Percentiles rank a stretch among this genome's conserved stretches.
Evolutionary conservation across 1,140 invertebrate species (phyloP).

Genomic region (Drosophila lowei): DNA sequence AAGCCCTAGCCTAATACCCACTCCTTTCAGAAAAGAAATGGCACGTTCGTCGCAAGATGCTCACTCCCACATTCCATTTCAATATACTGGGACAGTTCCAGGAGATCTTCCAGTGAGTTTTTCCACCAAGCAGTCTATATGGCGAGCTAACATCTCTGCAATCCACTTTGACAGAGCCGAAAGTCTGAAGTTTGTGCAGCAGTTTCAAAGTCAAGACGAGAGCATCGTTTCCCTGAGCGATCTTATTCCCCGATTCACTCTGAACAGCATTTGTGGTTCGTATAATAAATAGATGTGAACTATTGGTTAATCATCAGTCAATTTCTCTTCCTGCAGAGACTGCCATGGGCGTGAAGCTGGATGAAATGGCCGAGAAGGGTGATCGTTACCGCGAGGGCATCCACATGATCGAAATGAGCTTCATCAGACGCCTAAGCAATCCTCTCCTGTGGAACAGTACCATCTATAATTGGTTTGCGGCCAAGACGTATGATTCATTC

Average conservation of each 20-base stretch:
- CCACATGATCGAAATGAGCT: conserved; percentile 59
- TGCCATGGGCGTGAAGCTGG: conserved; percentile 89
- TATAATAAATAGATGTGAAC: neutral
- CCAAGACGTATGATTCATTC: conserved; percentile 38
- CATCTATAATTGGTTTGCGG: conserved; percentile 54
- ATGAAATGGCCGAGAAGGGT: conserved; percentile 67
- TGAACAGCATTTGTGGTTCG: conserved; percentile 91
- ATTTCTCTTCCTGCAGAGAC: conserved; percentile 85
- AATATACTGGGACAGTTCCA: conserved; percentile 92
- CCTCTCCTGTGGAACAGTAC: conserved; percentile 56
- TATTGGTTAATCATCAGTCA: too few relatives aligned
- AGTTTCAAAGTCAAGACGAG: conserved; percentile 41
- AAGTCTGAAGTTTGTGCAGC: conserved; percentile 72
- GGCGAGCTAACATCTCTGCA: too few relatives aligned
- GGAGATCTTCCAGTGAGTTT: conserved; percentile 86
- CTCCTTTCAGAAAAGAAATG: conserved; percentile 86
- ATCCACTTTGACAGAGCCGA: conserved; percentile 69
- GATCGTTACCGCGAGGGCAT: conserved; percentile 72
- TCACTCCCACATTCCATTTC: conserved; percentile 96
- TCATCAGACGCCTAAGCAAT: conserved; percentile 61
- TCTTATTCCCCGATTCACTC: conserved; percentile 86
- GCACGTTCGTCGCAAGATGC: conserved; percentile 89
- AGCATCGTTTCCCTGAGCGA: conserved; percentile 40
- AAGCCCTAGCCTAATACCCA: too few relatives aligned
- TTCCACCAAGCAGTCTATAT: too few relatives aligned